Percentiles rank a stretch among this genome's conserved stretches.
phyloP scores from a whole-genome alignment of 2,113 vertebrate species.

The Stigmatopora argus region DNA sequence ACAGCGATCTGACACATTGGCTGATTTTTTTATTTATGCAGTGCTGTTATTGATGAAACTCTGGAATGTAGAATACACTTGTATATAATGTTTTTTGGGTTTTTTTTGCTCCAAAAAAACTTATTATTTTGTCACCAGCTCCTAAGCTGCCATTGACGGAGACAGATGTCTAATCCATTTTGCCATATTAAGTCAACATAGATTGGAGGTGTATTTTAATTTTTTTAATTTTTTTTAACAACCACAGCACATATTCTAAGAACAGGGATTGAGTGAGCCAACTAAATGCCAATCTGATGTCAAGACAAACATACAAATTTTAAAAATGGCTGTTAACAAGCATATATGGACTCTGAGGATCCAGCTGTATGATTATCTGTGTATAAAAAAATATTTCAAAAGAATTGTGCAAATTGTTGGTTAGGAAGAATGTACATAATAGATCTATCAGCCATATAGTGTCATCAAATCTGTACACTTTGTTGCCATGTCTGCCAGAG shows the following conservation, averaged over 20 bases:
- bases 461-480: slow-evolving; percentile 67
- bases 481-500: slow-evolving; percentile 67
- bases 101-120: not conserved
- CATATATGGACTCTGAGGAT: slow-evolving; percentile 10
- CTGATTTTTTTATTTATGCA: not conserved
- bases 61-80: not conserved
- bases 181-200: too few relatives aligned
- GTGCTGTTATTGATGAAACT: slow-evolving; percentile 36
- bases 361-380: not conserved
- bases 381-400: slow-evolving; percentile 1
- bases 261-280: slow-evolving; percentile 36
- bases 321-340: slow-evolving; percentile 28
- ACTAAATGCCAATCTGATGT: slow-evolving; percentile 38
- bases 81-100: slow-evolving; percentile 9
- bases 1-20: not conserved
- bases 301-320: slow-evolving; percentile 5
- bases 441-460: slow-evolving; percentile 61
- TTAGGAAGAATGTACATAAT: slow-evolving; percentile 61
- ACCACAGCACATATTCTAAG: not conserved
- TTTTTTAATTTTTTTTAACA: not conserved
- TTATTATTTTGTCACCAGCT: not conserved
- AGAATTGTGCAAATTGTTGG: slow-evolving; percentile 40
- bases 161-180: too few relatives aligned
- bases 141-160: too few relatives aligned
- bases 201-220: not conserved